Evolutionary conservation across 30 jellyfish, hydroid and myxozoan species (phyloP), one percentile per base, ranked within the genome.

Genomic region (Pseudorhiza aurosa): DNA sequence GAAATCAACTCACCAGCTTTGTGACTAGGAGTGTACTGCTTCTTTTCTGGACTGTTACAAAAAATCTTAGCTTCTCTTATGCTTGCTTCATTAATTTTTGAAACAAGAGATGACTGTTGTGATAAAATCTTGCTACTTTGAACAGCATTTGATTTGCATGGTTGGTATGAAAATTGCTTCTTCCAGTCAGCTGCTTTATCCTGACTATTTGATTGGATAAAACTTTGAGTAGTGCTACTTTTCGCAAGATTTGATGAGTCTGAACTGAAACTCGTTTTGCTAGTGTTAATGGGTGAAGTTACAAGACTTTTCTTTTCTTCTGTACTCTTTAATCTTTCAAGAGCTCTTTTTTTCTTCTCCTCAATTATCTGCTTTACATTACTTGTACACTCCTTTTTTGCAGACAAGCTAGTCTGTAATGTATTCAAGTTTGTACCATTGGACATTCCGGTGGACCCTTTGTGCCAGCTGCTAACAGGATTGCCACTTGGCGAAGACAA

Each of bases 271-370:
- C n/a, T n/a, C n/a, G n/a, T n/a, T n/a, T n/a, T n/a, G n/a, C n/a
- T n/a, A n/a, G n/a, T n/a, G n/a, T n/a, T n/a, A n/a, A n/a, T n/a
- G n/a, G n/a, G n/a, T n/a, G n/a, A n/a, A n/a, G n/a, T n/a, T n/a
- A 39, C 50, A 5, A 2, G 19, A 53, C 14, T 2, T 53, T 21
- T 9, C 36, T 53, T 33, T 3, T 4, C 0, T 53, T 6, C 8
- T 53, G 67, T n/a, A 14, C 67, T 53, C 24, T 17, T 53, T 19
- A 79, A 63, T 46, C 77, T 56, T 28, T 50, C 71, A 21, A 68
- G 69, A 4, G 92, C 85, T 24, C 27, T 28, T 26, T 31, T 32
- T 55, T 71, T 51, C 46, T 68, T 68, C 21, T 63, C 77, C 37
- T 82, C 81, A 10, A 40, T 35, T 32, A 14, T 14, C n/a, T 35